Base-by-base conservation (phyloP, 2,888 invertebrate species). In the Sesia bembeciformis region DNA sequence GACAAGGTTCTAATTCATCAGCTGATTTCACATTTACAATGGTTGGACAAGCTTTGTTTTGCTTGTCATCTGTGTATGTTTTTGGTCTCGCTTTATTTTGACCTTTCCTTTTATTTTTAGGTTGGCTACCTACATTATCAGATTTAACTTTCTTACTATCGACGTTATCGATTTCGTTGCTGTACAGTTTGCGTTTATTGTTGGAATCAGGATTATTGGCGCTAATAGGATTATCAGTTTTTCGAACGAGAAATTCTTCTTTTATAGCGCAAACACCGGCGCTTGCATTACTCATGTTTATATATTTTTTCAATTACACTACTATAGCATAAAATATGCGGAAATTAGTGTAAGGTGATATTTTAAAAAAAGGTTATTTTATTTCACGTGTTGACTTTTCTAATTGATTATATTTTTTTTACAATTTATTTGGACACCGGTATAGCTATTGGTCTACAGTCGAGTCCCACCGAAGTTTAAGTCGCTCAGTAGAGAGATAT, bases 31-130 rank as follows among this genome's bases (percentile, higher is more conserved):
- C 70, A 63, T 92, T 91, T 3, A 93, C 75, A 59, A 95, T 90
- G 66, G 89, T 90, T 4, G 93, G 92, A 68, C 97, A 97, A 4
- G 96, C 84, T 71, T 93, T 94, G 57, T 84, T 81, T 63, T 92
- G 91, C 60, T 86, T 90, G 6, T 90, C 84, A 56, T 90, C 87
- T 67, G 90, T 91, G 67, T 91, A 93, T 0, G 94, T 93, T 53
- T 92, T 92, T n/a, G 95, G 95, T 57, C 96, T 90, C 1, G 93
- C 90, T 81, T 96, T 96, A 75, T 96, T 96, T 78, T 95, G 94
- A 0, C 96, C 96, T 71, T 90, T 84, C 60, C 77, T 84, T 62
- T 78, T 88, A 55, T 63, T 67, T 61, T 81, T 83, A 4, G 55
- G 56, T 54, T 60, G 60, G 23, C 54, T 52, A 5, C 5, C 52